phyloP scores from a whole-genome alignment of 2,888 invertebrate species.

The Perithous albicinctus region DNA sequence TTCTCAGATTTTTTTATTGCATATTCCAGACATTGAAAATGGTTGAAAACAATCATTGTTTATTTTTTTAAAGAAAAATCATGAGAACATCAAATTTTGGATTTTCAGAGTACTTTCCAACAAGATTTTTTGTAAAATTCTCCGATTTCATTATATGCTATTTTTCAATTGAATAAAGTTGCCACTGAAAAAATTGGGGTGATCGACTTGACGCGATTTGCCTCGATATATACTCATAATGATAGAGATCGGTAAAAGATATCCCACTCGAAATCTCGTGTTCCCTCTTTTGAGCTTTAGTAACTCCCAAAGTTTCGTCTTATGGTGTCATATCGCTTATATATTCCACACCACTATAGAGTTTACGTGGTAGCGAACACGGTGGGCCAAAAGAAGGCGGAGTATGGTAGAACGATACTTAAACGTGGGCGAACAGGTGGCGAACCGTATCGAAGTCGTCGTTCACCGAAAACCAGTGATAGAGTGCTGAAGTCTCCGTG shows the following conservation, averaged over 20 bases:
- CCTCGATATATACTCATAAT: not conserved
- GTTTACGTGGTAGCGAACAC: not conserved
- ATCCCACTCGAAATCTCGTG: slow-evolving; percentile 2
- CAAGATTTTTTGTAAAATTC: too few species aligned
- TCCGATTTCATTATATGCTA: too few species aligned
- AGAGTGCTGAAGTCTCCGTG: not conserved
- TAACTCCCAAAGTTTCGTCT: not conserved
- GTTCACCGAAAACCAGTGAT: not conserved
- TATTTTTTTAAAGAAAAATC: too few species aligned
- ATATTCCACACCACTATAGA: not conserved
- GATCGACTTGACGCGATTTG: not conserved
- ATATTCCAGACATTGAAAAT: too few species aligned
- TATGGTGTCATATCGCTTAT: not conserved
- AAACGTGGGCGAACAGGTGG: slow-evolving; percentile 52
- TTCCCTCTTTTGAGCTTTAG: slow-evolving; percentile 15
- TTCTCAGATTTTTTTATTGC: too few species aligned
- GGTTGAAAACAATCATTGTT: too few species aligned
- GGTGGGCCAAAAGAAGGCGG: not conserved
- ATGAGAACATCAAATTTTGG: too few species aligned
- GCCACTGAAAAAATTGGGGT: too few species aligned
- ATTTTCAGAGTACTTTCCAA: too few species aligned
- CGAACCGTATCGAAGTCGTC: slow-evolving; percentile 37
- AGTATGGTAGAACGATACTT: not conserved
- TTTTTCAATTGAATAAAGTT: too few species aligned
- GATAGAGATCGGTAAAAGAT: slow-evolving; percentile 4